Conservation (phyloP, 2,888 invertebrate genomes). For the Eurytoma californica region DNA sequence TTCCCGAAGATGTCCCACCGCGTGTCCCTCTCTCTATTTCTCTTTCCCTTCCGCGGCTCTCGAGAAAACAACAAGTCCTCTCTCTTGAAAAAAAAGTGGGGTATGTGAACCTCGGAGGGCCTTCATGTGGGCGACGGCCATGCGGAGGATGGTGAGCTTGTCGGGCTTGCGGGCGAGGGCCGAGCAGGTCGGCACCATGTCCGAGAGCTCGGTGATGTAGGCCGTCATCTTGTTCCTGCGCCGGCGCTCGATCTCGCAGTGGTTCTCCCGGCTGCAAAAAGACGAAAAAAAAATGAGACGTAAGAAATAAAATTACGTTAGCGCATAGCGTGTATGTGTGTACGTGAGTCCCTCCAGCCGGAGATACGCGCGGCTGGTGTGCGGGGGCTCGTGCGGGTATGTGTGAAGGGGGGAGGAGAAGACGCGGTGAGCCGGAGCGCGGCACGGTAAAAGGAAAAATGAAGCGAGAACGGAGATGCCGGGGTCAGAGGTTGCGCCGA, state of each 20-base stretch:
- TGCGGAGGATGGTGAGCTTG: constrained; percentile 98
- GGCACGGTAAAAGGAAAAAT: neutral
- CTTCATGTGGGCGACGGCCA: constrained; percentile 99
- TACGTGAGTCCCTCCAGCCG: neutral
- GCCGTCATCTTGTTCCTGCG: constrained; percentile 99
- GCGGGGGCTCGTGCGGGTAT: neutral
- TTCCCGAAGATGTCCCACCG: constrained; percentile 27
- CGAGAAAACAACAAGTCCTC: neutral
- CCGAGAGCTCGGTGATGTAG: constrained; percentile 99
- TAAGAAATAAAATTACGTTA: neutral
- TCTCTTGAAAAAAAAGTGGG: neutral
- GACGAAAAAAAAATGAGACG: neutral
- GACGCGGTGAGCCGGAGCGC: neutral
- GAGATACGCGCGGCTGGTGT: neutral
- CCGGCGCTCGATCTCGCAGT: constrained; percentile 98
- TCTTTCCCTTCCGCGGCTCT: neutral
- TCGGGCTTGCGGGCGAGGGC: constrained; percentile 98
- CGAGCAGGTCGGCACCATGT: constrained; percentile 99
- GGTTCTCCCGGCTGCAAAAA: constrained; percentile 91
- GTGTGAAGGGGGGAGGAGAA: neutral
- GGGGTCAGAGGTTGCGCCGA: constrained; percentile 26
- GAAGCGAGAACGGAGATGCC: neutral
- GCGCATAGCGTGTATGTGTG: neutral
- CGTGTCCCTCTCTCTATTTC: neutral
- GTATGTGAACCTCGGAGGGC: constrained; percentile 87